A percentile compares a stretch with the other conserved stretches of the same genome.
phyloP scores from a whole-genome alignment of 2,888 invertebrate genomes.

The Marronus borbonicus region DNA sequence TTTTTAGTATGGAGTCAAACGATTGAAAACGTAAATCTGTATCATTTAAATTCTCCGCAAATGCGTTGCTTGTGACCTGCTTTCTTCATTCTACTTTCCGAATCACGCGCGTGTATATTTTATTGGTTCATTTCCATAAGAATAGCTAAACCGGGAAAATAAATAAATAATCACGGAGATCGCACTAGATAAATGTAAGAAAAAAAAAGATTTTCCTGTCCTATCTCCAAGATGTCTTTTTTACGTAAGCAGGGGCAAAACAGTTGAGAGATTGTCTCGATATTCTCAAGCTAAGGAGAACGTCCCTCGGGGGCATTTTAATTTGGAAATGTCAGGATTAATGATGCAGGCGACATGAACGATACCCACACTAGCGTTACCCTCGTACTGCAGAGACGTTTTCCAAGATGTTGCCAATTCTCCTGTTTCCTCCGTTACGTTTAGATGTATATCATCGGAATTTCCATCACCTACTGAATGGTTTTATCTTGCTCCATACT shows the following conservation, averaged over 20 bases:
- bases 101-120: neutral
- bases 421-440: slow-evolving; percentile 5
- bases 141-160: neutral
- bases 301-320: slow-evolving; percentile 50
- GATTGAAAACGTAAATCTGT: no score
- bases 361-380: slow-evolving; percentile 42
- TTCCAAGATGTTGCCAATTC: slow-evolving; percentile 34
- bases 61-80: no score
- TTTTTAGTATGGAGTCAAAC: no score
- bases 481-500: neutral
- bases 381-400: slow-evolving; percentile 1
- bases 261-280: slow-evolving; percentile 45
- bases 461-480: neutral
- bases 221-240: slow-evolving; percentile 7
- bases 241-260: slow-evolving; percentile 19
- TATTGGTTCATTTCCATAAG: neutral
- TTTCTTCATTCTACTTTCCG: no score
- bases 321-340: slow-evolving; percentile 50
- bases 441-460: slow-evolving; percentile 3
- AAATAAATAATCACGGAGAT: slow-evolving; percentile 16
- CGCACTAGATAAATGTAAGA: slow-evolving; percentile 20
- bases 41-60: no score
- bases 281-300: slow-evolving; percentile 45
- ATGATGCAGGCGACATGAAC: slow-evolving; percentile 50
- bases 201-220: slow-evolving; percentile 14